Conservation (phyloP, 2,888 invertebrate genomes). For the Gandaritis pyraliata region DNA sequence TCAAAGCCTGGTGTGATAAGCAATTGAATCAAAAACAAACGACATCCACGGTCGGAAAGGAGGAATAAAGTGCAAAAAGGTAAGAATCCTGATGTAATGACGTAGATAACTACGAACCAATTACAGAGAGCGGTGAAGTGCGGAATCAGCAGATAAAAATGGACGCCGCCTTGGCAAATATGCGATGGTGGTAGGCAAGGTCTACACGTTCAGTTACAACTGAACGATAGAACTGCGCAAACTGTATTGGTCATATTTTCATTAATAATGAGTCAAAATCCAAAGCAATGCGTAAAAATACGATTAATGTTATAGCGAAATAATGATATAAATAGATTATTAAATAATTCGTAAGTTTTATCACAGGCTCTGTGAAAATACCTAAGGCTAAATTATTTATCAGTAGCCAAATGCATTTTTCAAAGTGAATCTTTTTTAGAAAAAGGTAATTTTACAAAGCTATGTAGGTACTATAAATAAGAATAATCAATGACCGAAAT, state of each 20-base stretch:
- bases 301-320: no score
- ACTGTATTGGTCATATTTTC: not conserved
- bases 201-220: conserved; percentile 24
- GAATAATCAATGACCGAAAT: no score
- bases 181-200: conserved; percentile 57
- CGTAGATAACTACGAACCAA: conserved; percentile 81
- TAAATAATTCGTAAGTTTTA: no score
- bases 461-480: no score
- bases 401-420: no score
- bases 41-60: conserved; percentile 69
- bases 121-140: conserved; percentile 76
- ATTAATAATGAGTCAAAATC: not conserved
- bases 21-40: conserved; percentile 82
- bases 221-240: not conserved
- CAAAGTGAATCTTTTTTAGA: no score
- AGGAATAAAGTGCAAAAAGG: conserved; percentile 74
- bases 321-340: no score
- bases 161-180: conserved; percentile 70
- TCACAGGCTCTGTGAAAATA: no score
- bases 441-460: no score
- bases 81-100: conserved; percentile 81
- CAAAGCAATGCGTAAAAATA: no score
- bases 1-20: conserved; percentile 56
- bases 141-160: conserved; percentile 80
- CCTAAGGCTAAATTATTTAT: no score